These are phyloP conservation scores for Andinoacara biseriatus DNA, from an alignment of 2,113 vertebrate genomes.

Conservation along the genomic window DNA sequence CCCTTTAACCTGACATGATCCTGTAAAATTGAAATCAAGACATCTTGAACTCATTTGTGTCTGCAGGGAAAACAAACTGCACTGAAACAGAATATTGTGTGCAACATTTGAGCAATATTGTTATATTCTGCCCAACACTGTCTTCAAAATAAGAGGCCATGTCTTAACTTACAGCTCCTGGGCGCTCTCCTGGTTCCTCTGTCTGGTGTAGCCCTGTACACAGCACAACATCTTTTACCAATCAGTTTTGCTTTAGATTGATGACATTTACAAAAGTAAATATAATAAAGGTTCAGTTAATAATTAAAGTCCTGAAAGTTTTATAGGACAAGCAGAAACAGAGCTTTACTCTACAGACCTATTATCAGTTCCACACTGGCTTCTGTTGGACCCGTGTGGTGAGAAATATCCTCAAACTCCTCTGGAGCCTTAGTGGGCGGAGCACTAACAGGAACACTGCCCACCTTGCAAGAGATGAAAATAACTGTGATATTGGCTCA, in stretches of 20 bases:
- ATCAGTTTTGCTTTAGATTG: neutral
- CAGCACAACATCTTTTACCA: neutral
- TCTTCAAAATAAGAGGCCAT: neutral
- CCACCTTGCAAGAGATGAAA: conserved; percentile 25
- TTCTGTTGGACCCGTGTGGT: conserved; percentile 64
- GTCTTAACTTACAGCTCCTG: conserved; percentile 54
- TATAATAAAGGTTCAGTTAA: neutral
- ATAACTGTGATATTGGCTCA: neutral
- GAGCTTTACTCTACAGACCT: conserved; percentile 38
- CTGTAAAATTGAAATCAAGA: conserved; percentile 32
- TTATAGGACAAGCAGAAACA: neutral
- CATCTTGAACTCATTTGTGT: neutral
- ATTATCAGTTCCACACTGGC: conserved; percentile 18
- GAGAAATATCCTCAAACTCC: conserved; percentile 78
- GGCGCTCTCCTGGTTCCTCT: conserved; percentile 60
- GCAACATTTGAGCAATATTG: neutral
- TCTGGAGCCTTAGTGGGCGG: conserved; percentile 81
- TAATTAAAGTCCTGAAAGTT: neutral
- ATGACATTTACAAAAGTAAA: neutral
- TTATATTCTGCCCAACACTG: accelerated
- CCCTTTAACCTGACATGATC: conserved; percentile 65
- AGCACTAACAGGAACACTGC: conserved; percentile 77
- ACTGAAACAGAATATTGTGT: neutral
- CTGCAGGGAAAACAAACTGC: neutral
- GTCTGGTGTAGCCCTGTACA: conserved; percentile 52